phyloP scores from a whole-genome alignment of 2,888 invertebrate genomes.

The Palloptera scutellata region DNA sequence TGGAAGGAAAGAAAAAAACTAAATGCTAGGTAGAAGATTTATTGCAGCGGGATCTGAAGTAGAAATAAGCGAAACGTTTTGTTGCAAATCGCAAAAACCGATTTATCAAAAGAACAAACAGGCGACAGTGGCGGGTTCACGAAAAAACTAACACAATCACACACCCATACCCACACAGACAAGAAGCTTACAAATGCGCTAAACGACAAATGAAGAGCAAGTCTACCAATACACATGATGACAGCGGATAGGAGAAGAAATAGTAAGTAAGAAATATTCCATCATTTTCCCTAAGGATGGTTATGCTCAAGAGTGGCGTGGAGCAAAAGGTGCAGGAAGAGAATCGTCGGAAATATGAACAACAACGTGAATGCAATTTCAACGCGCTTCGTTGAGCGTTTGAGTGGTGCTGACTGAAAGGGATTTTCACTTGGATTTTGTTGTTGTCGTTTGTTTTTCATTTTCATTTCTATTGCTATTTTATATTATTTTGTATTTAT shows the following conservation, averaged over 20 bases:
- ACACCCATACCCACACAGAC: background rate
- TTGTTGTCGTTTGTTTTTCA: too few species aligned
- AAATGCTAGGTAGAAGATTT: conserved; percentile 13
- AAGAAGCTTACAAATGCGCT: background rate
- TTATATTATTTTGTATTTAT: background rate
- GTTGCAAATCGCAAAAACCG: conserved; percentile 29
- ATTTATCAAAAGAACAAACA: conserved; percentile 44
- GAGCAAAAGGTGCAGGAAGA: background rate
- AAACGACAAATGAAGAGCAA: too few species aligned
- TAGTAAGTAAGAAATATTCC: too few species aligned
- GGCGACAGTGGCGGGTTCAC: conserved; percentile 1
- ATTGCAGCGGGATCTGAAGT: conserved; percentile 8
- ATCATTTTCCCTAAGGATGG: too few species aligned
- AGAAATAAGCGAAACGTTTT: conserved; percentile 14
- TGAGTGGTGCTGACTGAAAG: conserved; percentile 21
- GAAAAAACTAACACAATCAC: background rate
- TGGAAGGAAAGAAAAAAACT: conserved; percentile 1
- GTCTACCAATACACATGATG: too few species aligned
- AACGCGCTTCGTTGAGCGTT: conserved; percentile 3
- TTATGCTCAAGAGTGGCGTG: background rate
- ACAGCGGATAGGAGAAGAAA: too few species aligned
- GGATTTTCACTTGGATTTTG: conserved; percentile 3
- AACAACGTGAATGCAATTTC: conserved; percentile 3
- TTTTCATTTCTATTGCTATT: too few species aligned
- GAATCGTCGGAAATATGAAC: background rate